Conservation (phyloP, 2,113 vertebrate genomes). For the Cyphomyrus discorhynchus region DNA sequence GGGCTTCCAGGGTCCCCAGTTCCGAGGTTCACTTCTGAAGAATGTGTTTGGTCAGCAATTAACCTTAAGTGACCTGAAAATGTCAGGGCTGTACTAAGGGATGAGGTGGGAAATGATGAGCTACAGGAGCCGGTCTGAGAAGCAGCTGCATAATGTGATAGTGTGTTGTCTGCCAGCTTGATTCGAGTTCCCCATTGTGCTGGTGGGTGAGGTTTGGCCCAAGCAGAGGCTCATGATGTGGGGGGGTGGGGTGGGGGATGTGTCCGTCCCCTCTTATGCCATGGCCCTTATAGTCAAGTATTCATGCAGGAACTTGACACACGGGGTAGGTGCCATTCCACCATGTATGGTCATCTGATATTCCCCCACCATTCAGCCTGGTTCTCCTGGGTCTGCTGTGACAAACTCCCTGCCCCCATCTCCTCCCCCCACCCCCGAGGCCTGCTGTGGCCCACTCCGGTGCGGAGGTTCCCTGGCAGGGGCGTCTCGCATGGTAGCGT, state of each 20-base stretch:
- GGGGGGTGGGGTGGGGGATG: neutral
- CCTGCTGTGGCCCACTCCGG: neutral
- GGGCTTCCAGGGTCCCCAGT: neutral
- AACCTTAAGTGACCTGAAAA: neutral
- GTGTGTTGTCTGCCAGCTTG: neutral
- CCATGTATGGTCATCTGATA: neutral
- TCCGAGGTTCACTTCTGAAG: neutral
- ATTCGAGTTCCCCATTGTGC: neutral
- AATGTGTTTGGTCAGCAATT: neutral
- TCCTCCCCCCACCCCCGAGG: neutral
- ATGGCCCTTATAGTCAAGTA: neutral
- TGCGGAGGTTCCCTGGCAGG: neutral
- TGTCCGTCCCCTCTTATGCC: neutral
- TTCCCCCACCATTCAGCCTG: neutral
- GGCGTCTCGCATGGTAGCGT: neutral
- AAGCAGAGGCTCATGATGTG: neutral
- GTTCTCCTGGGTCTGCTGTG: neutral
- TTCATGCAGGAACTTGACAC: neutral
- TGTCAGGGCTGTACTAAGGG: neutral
- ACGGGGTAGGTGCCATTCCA: neutral
- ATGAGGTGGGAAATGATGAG: neutral
- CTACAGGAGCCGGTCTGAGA: neutral
- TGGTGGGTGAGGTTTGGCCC: neutral
- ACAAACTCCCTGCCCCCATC: neutral
- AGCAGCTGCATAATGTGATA: neutral